Percentiles rank a stretch among this genome's conserved stretches.
Conservation (phyloP, 2,797 vertebrate species). For the Micrastur ruficollis region DNA sequence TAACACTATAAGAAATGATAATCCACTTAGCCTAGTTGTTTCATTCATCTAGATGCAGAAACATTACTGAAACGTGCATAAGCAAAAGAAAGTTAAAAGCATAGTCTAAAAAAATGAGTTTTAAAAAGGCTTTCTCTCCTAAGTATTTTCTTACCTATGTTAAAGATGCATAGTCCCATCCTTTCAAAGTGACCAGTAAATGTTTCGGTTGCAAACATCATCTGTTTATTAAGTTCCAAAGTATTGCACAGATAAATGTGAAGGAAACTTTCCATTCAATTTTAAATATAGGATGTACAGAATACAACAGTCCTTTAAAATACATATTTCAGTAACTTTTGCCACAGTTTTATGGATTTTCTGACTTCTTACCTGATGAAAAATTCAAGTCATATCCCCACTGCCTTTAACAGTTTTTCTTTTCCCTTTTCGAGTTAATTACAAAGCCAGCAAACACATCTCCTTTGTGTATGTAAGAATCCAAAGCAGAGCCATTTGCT, state of each 20-base stretch:
- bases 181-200: background rate
- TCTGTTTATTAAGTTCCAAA: background rate
- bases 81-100: background rate
- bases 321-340: background rate
- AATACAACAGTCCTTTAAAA: constrained; percentile 14
- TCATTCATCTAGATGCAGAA: background rate
- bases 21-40: background rate
- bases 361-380: constrained; percentile 67
- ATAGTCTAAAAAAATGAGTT: background rate
- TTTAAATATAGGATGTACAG: background rate
- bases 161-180: background rate
- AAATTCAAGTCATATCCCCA: constrained; percentile 37
- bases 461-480: constrained; percentile 5
- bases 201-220: background rate
- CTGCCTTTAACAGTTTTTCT: constrained; percentile 22
- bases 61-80: background rate
- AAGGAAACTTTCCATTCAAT: background rate
- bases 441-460: constrained; percentile 14
- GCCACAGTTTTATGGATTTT: background rate
- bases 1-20: background rate
- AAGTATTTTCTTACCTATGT: background rate
- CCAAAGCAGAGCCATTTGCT: background rate
- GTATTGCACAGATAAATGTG: background rate
- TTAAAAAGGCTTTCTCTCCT: background rate
- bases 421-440: constrained; percentile 19